These are phyloP conservation scores for Prietella phreatophila DNA, from an alignment of 2,113 vertebrate genomes.

Conservation along the genomic window DNA sequence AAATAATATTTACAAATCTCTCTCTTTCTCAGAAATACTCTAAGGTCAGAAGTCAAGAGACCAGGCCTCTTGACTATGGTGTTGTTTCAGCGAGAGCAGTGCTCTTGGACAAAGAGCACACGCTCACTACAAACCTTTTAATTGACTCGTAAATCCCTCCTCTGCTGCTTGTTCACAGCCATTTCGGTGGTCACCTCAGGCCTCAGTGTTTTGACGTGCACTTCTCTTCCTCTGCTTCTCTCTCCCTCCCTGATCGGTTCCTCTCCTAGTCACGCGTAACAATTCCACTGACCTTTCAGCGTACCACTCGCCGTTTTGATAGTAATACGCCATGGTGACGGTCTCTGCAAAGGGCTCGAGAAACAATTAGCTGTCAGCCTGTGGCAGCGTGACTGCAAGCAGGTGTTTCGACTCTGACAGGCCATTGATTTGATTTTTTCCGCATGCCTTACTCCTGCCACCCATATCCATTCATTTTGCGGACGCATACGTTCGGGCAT, in stretches of 20 bases:
- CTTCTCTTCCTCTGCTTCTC: conserved; percentile 20
- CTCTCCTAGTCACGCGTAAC: background rate
- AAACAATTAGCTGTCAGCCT: conserved; percentile 53
- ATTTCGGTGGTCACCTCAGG: conserved; percentile 7
- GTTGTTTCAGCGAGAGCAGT: background rate
- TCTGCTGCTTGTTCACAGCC: background rate
- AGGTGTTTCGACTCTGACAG: conserved; percentile 31
- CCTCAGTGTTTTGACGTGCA: background rate
- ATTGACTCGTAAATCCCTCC: conserved; percentile 34
- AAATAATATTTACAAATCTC: background rate
- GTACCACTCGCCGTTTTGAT: conserved; percentile 27
- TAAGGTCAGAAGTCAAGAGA: conserved; percentile 41
- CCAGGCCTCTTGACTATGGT: conserved; percentile 7
- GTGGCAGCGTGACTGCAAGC: background rate
- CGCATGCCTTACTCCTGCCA: conserved; percentile 13
- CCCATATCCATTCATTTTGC: background rate
- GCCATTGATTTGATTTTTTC: conserved; percentile 40
- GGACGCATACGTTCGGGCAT: background rate
- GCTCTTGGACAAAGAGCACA: background rate
- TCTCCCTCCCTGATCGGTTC: conserved; percentile 9
- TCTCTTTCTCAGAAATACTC: background rate
- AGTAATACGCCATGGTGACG: conserved; percentile 16
- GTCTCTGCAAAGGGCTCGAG: conserved; percentile 21
- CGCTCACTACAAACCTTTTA: conserved; percentile 8
- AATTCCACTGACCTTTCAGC: conserved; percentile 46